These are phyloP conservation scores for Bufo bufo DNA, from an alignment of 2,113 vertebrate genomes.

Conservation along the genomic window DNA sequence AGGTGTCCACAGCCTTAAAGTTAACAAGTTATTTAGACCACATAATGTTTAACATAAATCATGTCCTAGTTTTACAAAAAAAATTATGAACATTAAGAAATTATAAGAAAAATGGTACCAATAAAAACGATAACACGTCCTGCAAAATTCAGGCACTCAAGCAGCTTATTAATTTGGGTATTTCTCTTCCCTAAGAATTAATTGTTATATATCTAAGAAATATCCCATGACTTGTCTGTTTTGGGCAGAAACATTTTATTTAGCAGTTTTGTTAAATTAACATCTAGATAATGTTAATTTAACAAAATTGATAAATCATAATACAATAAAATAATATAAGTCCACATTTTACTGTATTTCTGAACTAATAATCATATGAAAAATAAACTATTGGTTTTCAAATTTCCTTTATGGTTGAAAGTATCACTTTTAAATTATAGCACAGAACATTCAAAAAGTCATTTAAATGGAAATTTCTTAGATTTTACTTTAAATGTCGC, in stretches of 20 bases:
- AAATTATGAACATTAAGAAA: no score
- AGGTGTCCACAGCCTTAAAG: no score
- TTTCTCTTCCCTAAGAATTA: not conserved
- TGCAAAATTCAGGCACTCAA: no score
- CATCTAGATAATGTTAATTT: no score
- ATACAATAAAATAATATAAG: not conserved
- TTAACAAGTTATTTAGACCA: no score
- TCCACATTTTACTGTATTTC: not conserved
- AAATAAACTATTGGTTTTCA: slow-evolving; percentile 42
- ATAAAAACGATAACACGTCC: no score
- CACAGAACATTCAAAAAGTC: slow-evolving; percentile 52
- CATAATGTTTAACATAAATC: no score
- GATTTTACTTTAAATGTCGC: slow-evolving; percentile 54
- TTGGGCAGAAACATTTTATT: not conserved
- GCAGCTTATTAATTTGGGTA: not conserved
- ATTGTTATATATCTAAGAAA: not conserved
- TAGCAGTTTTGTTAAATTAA: not conserved
- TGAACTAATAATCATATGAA: not conserved
- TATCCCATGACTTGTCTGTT: not conserved
- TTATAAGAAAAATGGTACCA: no score
- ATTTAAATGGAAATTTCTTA: slow-evolving; percentile 57
- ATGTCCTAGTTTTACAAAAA: no score
- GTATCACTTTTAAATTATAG: slow-evolving; percentile 54
- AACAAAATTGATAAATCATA: not conserved
- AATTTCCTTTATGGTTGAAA: slow-evolving; percentile 32